phyloP scores from a whole-genome alignment of 2,797 vertebrate species.

The Eidolon dupreanum region DNA sequence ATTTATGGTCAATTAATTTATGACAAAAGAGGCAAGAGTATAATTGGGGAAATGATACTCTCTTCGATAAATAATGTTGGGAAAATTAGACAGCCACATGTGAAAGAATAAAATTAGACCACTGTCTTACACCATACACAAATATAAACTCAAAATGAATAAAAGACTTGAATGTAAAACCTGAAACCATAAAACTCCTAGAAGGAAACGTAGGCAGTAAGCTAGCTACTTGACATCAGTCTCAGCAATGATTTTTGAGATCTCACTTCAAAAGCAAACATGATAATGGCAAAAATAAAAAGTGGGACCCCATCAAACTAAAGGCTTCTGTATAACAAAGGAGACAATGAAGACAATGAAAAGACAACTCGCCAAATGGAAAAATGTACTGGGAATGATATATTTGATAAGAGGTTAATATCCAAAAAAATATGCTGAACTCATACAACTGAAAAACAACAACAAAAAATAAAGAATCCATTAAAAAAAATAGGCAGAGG shows the following conservation, averaged over 20 bases:
- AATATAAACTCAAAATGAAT: not conserved
- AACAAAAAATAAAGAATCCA: not conserved
- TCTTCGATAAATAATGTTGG: not conserved
- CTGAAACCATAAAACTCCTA: not conserved
- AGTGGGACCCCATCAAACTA: not conserved
- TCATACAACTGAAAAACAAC: not conserved
- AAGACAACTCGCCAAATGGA: not conserved
- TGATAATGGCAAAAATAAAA: not conserved
- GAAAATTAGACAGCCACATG: not conserved
- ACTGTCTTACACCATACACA: not conserved
- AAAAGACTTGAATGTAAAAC: not conserved
- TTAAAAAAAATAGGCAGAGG: not conserved
- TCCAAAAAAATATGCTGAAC: not conserved
- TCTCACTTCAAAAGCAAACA: not conserved
- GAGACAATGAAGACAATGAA: not conserved
- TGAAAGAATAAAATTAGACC: not conserved
- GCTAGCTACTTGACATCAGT: not conserved
- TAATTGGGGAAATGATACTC: not conserved
- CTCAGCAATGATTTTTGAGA: not conserved
- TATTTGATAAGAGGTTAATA: not conserved
- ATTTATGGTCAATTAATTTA: not conserved
- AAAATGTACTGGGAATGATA: not conserved
- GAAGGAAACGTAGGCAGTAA: not conserved
- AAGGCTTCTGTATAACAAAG: not conserved
- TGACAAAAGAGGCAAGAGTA: not conserved